phyloP scores from a whole-genome alignment of 2,113 vertebrate genomes.

The Cynopterus brachyotis region DNA sequence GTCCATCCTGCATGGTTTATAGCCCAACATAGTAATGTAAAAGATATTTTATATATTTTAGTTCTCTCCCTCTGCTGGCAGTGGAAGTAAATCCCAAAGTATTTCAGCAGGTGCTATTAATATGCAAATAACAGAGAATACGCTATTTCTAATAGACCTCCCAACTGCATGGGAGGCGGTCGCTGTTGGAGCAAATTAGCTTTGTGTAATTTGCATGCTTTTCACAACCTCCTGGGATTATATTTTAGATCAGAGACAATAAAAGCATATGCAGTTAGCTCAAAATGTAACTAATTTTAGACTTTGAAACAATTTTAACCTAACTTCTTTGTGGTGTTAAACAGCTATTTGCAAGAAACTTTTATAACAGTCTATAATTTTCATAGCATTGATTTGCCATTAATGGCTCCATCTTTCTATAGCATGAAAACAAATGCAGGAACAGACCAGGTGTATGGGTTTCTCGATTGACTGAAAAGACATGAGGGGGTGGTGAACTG shows the following conservation, averaged over 20 bases:
- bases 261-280: constrained; percentile 86
- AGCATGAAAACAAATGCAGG: constrained; percentile 60
- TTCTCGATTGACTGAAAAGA: neutral
- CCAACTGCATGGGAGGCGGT: constrained; percentile 86
- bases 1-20: constrained; percentile 72
- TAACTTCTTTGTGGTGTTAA: constrained; percentile 82
- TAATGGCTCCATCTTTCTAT: constrained; percentile 66
- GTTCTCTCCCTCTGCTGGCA: constrained; percentile 86
- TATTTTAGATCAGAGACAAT: constrained; percentile 89
- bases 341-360: constrained; percentile 82
- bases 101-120: constrained; percentile 88
- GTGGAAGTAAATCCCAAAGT: constrained; percentile 86
- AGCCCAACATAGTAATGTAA: constrained; percentile 75
- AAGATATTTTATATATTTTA: constrained; percentile 78
- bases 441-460: constrained; percentile 30
- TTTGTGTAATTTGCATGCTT: constrained; percentile 86
- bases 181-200: constrained; percentile 89
- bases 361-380: constrained; percentile 80
- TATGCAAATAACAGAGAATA: constrained; percentile 88
- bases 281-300: constrained; percentile 87
- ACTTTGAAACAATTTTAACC: constrained; percentile 85
- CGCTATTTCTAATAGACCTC: constrained; percentile 85
- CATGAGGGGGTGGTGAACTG: neutral
- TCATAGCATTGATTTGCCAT: constrained; percentile 61
- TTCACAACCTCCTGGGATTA: constrained; percentile 86